Conservation (phyloP, 2,888 invertebrate genomes). For the Oeneis ivallda region DNA sequence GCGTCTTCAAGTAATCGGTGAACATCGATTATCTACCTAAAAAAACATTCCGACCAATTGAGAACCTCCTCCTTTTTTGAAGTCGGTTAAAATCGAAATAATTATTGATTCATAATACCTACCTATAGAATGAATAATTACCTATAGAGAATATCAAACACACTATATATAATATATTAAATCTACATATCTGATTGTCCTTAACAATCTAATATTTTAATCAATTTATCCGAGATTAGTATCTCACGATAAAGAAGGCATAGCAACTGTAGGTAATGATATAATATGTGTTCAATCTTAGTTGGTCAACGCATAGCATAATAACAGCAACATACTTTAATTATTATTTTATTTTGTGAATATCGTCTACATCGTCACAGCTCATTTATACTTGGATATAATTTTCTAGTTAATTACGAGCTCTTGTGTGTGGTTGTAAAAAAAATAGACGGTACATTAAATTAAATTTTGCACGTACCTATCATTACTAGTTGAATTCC, state of each 20-base stretch:
- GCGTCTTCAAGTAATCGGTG: too few relatives aligned
- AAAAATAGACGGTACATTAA: background rate
- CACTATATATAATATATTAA: too few relatives aligned
- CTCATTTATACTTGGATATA: background rate
- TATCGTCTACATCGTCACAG: background rate
- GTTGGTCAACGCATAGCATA: background rate
- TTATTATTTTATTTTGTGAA: background rate
- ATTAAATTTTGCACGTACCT: constrained; percentile 4
- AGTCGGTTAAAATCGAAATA: too few relatives aligned
- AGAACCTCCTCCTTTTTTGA: too few relatives aligned
- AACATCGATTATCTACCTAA: too few relatives aligned
- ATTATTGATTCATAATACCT: too few relatives aligned
- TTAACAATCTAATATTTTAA: too few relatives aligned
- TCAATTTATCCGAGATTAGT: background rate
- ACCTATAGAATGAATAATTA: too few relatives aligned
- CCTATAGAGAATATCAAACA: too few relatives aligned
- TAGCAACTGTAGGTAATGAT: background rate
- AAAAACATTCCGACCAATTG: too few relatives aligned
- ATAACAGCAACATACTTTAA: background rate
- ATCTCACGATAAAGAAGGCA: too few relatives aligned
- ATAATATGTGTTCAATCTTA: background rate
- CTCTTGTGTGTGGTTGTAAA: background rate
- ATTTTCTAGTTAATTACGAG: background rate
- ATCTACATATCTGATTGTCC: too few relatives aligned
- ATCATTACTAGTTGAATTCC: constrained; percentile 1